These are phyloP conservation scores for Characodon lateralis DNA, from an alignment of 2,797 vertebrate species.

Conservation along the genomic window DNA sequence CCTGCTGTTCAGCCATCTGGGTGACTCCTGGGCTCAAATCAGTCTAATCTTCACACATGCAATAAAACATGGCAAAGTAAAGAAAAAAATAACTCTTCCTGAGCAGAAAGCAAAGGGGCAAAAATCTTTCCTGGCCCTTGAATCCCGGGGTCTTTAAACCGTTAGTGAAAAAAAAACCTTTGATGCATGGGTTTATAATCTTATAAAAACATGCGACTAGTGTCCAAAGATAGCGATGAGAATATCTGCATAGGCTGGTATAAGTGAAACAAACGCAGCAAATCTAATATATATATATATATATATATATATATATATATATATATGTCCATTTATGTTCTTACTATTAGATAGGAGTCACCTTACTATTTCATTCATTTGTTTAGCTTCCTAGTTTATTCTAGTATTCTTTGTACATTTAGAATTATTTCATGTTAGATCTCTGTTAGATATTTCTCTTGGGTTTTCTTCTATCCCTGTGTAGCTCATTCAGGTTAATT, in stretches of 20 bases:
- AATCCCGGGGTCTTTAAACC: slow-evolving; percentile 31
- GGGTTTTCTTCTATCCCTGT: no score
- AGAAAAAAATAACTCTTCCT: slow-evolving; percentile 29
- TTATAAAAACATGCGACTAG: slow-evolving; percentile 28
- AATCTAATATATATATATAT: no score
- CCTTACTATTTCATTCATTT: no score
- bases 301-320: no score
- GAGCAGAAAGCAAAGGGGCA: slow-evolving; percentile 39
- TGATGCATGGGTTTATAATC: slow-evolving; percentile 33
- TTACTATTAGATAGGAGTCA: no score
- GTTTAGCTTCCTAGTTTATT: no score
- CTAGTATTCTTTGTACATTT: no score
- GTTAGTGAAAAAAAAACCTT: slow-evolving; percentile 7
- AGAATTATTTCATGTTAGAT: no score
- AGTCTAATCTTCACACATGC: slow-evolving; percentile 73
- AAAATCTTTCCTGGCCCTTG: slow-evolving; percentile 63
- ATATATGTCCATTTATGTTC: no score
- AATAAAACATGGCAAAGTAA: slow-evolving; percentile 58
- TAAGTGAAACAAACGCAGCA: not conserved
- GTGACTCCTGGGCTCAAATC: slow-evolving; percentile 76
- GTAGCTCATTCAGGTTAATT: no score
- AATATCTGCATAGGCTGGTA: slow-evolving; percentile 14
- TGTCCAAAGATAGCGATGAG: slow-evolving; percentile 11
- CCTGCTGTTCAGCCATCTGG: slow-evolving; percentile 81
- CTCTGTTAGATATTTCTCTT: no score